phyloP scores from a whole-genome alignment of 2,113 vertebrate genomes.

The Papio anubis region DNA sequence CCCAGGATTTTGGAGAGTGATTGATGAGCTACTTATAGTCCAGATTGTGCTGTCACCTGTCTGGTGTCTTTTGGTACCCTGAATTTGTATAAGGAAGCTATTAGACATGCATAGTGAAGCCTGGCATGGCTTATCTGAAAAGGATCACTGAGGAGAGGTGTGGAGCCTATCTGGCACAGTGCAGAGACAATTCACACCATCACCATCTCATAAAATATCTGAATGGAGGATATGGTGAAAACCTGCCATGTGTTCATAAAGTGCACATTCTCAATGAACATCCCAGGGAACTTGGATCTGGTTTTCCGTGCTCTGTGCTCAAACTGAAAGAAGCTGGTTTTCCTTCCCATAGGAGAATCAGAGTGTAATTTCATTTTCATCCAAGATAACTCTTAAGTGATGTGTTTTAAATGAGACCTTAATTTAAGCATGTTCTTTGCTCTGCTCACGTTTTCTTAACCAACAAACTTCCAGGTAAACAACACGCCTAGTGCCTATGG shows the following conservation, averaged over 20 bases:
- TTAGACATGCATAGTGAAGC: background rate
- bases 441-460: constrained; percentile 13
- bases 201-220: background rate
- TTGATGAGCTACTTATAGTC: background rate
- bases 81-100: background rate
- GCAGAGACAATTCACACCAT: background rate
- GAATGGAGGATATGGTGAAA: background rate
- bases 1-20: background rate
- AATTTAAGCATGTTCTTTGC: constrained; percentile 44
- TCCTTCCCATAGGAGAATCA: background rate
- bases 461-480: background rate
- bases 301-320: background rate
- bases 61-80: background rate
- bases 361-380: background rate
- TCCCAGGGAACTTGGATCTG: background rate
- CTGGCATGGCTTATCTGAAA: background rate
- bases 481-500: background rate
- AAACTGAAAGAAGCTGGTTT: background rate
- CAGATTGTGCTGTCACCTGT: background rate
- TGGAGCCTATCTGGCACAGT: background rate
- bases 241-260: background rate
- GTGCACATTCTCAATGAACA: background rate
- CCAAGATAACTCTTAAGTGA: background rate
- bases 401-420: constrained; percentile 30
- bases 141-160: background rate